Percentiles rank a stretch among this genome's conserved stretches.
Conservation (phyloP, 2,113 vertebrate genomes). For the Rhipidura dahli region DNA sequence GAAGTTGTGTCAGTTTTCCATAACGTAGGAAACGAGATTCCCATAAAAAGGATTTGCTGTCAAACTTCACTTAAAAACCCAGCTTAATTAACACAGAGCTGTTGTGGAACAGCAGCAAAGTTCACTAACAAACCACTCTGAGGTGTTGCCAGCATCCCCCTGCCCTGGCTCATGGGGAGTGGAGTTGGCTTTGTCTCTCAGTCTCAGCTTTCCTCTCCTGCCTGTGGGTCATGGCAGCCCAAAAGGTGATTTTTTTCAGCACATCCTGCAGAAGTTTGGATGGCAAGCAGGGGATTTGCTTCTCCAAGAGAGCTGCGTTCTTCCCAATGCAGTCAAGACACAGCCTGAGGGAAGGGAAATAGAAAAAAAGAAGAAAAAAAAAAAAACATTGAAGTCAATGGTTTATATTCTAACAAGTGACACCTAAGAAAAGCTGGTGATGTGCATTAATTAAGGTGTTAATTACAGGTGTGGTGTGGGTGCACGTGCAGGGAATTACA, state of each 20-base stretch:
- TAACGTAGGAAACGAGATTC: background rate
- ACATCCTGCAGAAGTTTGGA: constrained; percentile 79
- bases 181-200: constrained; percentile 47
- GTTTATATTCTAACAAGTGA: background rate
- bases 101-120: background rate
- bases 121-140: background rate
- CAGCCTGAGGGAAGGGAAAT: constrained; percentile 69
- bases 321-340: constrained; percentile 89
- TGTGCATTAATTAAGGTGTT: background rate
- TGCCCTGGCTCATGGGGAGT: background rate
- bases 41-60: background rate
- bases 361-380: rapidly evolving
- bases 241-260: constrained; percentile 84
- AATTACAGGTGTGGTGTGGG: background rate
- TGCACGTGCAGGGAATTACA: background rate
- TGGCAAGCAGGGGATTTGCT: constrained; percentile 82
- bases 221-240: constrained; percentile 76
- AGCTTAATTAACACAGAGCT: background rate
- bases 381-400: background rate
- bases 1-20: background rate
- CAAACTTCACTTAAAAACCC: constrained; percentile 29
- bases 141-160: background rate
- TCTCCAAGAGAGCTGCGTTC: constrained; percentile 73
- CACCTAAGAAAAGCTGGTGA: background rate
- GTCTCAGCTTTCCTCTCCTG: constrained; percentile 68